Evolutionary conservation across 2,113 vertebrate species (phyloP).

Genomic region (Thomomys bottae): DNA sequence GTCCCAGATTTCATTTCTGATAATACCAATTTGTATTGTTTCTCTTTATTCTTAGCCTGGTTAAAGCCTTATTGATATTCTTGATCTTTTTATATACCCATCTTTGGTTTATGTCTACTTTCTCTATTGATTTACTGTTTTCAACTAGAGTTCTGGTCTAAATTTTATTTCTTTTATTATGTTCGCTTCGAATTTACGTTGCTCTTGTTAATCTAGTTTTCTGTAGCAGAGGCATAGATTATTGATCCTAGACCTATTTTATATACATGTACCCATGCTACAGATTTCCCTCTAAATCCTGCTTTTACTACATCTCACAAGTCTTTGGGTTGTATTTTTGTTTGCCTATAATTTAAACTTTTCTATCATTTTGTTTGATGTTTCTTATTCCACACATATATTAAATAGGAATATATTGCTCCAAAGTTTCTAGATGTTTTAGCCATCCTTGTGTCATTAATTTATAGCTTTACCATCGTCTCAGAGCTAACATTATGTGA

Average conservation of each 20-base stretch:
- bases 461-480: background rate
- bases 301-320: background rate
- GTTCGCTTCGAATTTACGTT: conserved; percentile 28
- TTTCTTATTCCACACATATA: background rate
- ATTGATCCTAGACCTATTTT: background rate
- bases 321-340: background rate
- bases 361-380: background rate
- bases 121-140: conserved; percentile 18
- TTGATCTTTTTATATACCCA: background rate
- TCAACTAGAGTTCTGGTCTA: background rate
- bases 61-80: background rate
- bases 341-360: background rate
- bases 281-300: background rate
- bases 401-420: background rate
- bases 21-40: background rate
- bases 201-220: background rate
- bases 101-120: conserved; percentile 5
- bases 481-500: background rate
- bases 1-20: background rate
- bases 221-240: background rate
- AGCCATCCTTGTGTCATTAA: background rate
- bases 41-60: background rate
- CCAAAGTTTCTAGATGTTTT: background rate
- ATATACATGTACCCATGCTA: background rate
- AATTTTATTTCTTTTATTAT: conserved; percentile 6